Conservation (phyloP, 2,888 invertebrate species). For the Metopia argyrocephala region DNA sequence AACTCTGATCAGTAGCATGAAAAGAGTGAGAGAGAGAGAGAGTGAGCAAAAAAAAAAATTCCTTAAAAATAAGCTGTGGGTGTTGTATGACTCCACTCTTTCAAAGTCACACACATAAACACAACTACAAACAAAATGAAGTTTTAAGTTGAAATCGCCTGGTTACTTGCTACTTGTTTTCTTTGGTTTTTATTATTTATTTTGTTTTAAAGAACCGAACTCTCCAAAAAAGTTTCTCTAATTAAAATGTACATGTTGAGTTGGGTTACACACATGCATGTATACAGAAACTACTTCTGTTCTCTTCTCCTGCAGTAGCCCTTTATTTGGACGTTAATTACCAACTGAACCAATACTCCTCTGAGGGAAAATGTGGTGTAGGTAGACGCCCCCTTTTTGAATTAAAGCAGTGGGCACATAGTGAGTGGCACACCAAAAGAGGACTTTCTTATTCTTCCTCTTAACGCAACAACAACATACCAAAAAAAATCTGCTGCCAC, state of each 20-base stretch:
- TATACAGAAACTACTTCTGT: slow-evolving; percentile 39
- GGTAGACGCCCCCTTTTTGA: slow-evolving; percentile 60
- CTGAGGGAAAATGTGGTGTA: slow-evolving; percentile 61
- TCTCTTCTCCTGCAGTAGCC: slow-evolving; percentile 58
- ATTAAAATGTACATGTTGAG: slow-evolving; percentile 68
- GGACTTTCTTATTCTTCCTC: too few relatives aligned
- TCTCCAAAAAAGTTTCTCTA: slow-evolving; percentile 68
- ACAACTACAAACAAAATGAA: slow-evolving; percentile 56
- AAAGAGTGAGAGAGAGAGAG: slow-evolving; percentile 41
- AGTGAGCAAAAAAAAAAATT: neutral
- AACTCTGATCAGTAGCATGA: slow-evolving; percentile 50
- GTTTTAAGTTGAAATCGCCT: slow-evolving; percentile 21
- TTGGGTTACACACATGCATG: slow-evolving; percentile 64
- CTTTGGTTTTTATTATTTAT: too few relatives aligned
- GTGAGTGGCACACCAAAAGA: too few relatives aligned
- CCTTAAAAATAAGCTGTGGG: neutral
- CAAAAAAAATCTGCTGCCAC: slow-evolving; percentile 40
- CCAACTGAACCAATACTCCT: slow-evolving; percentile 58
- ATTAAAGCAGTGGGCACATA: neutral
- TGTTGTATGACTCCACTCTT: neutral
- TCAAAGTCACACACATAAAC: neutral
- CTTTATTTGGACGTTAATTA: slow-evolving; percentile 67
- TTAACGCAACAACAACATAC: too few relatives aligned
- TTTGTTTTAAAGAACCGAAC: too few relatives aligned
- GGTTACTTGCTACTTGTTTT: slow-evolving; percentile 24